Conservation (phyloP, 2,113 vertebrate species). For the Dermatemys mawii region DNA sequence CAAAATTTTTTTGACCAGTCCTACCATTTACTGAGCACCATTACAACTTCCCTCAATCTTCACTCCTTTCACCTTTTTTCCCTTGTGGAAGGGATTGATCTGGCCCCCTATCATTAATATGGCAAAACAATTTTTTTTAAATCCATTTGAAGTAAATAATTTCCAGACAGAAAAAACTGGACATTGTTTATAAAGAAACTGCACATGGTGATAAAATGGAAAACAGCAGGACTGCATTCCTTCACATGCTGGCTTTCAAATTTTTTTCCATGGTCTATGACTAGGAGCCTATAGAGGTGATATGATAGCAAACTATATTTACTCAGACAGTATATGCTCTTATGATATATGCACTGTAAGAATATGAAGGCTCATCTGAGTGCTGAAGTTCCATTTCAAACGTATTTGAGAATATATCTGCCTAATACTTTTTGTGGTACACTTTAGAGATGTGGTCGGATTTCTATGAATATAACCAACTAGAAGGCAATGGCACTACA, state of each 20-base stretch:
- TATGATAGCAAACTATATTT: rapidly evolving
- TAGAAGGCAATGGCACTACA: not conserved
- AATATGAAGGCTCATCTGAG: not conserved
- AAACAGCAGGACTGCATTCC: not conserved
- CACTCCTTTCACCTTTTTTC: not conserved
- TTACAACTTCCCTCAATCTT: not conserved
- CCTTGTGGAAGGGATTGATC: not conserved
- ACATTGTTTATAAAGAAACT: not conserved
- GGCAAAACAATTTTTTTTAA: not conserved
- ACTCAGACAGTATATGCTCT: not conserved
- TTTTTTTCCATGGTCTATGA: not conserved
- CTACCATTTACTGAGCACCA: not conserved
- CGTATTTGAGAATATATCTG: not conserved
- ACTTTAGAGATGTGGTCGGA: not conserved
- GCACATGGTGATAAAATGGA: not conserved
- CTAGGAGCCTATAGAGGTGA: not conserved
- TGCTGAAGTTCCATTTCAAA: not conserved
- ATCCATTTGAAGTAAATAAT: not conserved
- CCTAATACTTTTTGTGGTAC: not conserved
- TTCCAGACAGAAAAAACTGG: not conserved
- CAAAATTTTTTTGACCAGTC: not conserved
- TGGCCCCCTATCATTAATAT: not conserved
- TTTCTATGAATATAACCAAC: not conserved
- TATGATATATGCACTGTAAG: not conserved
- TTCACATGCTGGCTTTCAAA: not conserved